A percentile compares a stretch with the other conserved stretches of the same genome.
Evolutionary conservation across 2,113 vertebrate genomes (phyloP).

Genomic region (Mus spicilegus): DNA sequence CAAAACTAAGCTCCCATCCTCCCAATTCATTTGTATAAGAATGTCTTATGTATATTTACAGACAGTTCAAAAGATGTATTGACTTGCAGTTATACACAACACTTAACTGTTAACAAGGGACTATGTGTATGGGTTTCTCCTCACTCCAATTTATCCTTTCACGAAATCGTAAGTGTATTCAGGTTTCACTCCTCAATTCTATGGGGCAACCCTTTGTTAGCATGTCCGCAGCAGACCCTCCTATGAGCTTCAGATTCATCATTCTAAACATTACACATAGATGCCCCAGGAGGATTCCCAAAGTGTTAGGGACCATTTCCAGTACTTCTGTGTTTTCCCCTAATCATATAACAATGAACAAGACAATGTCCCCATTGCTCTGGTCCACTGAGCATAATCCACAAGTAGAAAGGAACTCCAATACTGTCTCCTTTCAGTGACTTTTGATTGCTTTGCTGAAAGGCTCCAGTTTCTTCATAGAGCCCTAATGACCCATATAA

Average conservation of each 20-base stretch:
- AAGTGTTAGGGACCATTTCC: neutral
- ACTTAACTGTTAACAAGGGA: neutral
- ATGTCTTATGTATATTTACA: neutral
- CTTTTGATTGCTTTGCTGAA: constrained; percentile 14
- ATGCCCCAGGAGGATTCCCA: neutral
- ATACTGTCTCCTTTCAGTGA: neutral
- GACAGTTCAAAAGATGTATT: constrained; percentile 20
- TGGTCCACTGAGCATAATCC: neutral
- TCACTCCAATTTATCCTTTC: neutral
- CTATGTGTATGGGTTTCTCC: neutral
- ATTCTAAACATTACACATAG: neutral
- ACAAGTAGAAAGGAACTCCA: neutral
- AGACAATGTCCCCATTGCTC: neutral
- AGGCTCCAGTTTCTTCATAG: neutral
- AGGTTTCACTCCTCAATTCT: neutral
- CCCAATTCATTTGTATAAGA: neutral
- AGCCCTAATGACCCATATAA: neutral
- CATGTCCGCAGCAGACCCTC: neutral
- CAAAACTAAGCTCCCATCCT: neutral
- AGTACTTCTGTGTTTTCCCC: neutral
- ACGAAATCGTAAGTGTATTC: neutral
- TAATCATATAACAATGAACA: neutral
- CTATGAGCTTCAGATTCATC: neutral
- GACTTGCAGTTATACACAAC: neutral
- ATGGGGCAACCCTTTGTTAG: neutral